These are phyloP conservation scores for Threskiornis aethiopicus DNA, from an alignment of 2,797 vertebrate species.

Conservation along the genomic window DNA sequence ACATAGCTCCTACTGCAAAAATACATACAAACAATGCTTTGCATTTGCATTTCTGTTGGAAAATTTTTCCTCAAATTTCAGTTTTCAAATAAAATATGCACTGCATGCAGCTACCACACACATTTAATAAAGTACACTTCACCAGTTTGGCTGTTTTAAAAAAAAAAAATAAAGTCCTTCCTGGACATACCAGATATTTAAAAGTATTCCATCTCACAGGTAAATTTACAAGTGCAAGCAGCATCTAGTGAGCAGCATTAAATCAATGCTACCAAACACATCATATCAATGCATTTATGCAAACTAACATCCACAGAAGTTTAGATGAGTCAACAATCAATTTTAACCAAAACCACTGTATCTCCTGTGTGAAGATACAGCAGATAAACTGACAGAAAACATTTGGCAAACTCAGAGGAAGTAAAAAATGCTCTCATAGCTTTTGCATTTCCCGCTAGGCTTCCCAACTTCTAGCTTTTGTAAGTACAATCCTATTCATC, in stretches of 20 bases:
- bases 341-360: neutral
- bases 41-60: neutral
- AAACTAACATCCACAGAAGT: neutral
- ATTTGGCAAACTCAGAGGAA: neutral
- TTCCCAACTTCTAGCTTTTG: neutral
- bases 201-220: accelerated
- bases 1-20: neutral
- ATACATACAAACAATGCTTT: neutral
- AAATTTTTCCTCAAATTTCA: neutral
- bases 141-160: neutral
- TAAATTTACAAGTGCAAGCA: neutral
- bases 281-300: neutral
- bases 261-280: neutral
- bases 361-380: neutral
- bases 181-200: neutral
- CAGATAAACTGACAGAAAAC: neutral
- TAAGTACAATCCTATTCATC: neutral
- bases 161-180: neutral
- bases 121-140: neutral
- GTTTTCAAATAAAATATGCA: neutral
- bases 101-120: neutral
- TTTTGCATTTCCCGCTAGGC: neutral
- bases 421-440: neutral
- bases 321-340: neutral
- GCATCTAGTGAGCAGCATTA: neutral